Evolutionary conservation across 2,113 vertebrate species (phyloP).

Genomic region (Acanthisitta chloris): DNA sequence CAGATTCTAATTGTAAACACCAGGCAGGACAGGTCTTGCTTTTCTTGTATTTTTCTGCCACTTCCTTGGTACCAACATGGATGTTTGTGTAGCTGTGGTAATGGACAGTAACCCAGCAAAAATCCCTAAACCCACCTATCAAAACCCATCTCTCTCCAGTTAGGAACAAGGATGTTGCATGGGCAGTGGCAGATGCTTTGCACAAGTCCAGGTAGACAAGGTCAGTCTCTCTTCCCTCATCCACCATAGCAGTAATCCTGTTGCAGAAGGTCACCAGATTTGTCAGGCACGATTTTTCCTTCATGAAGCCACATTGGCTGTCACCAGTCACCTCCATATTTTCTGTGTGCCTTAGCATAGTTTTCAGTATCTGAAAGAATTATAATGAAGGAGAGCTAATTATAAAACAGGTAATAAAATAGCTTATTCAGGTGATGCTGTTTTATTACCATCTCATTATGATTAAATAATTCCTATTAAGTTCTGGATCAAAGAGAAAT

Average conservation of each 20-base stretch:
- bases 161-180: neutral
- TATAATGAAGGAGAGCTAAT: conserved; percentile 63
- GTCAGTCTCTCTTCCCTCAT: neutral
- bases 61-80: neutral
- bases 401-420: conserved; percentile 71
- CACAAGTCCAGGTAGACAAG: neutral
- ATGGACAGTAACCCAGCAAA: neutral
- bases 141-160: neutral
- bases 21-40: neutral
- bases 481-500: conserved; percentile 70
- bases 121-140: neutral
- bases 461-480: conserved; percentile 77
- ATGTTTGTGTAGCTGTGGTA: neutral
- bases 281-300: neutral
- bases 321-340: neutral
- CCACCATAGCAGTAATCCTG: accelerated
- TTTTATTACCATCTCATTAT: conserved; percentile 75
- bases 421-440: conserved; percentile 75
- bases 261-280: neutral
- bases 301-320: neutral
- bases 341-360: neutral
- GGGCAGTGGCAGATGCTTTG: neutral
- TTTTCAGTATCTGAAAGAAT: neutral
- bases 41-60: neutral
- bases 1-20: neutral